Evolutionary conservation across 2,888 invertebrate genomes (phyloP).

Genomic region (Nymphalis urticae): DNA sequence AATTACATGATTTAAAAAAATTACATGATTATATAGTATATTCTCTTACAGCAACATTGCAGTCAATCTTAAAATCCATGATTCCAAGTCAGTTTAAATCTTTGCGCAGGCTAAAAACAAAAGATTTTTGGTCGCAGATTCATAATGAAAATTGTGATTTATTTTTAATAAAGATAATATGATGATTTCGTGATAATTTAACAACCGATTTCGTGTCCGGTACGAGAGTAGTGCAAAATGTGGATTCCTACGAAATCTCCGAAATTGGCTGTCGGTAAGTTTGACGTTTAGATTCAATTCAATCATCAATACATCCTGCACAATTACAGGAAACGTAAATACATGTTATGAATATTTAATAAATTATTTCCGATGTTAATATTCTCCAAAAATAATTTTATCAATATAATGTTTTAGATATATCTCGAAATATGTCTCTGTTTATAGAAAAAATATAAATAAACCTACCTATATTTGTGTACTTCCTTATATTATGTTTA

Average conservation of each 20-base stretch:
- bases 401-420: background rate
- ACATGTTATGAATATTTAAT: conserved; percentile 72
- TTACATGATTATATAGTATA: background rate
- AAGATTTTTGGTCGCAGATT: conserved; percentile 26
- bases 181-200: conserved; percentile 31
- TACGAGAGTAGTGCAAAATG: conserved; percentile 68
- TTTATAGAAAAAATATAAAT: background rate
- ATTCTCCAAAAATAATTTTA: conserved; percentile 8
- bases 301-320: conserved; percentile 55
- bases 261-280: conserved; percentile 89
- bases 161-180: conserved; percentile 30
- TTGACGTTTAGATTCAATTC: conserved; percentile 56
- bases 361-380: conserved; percentile 45
- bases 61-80: conserved; percentile 6
- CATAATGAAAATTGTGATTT: conserved; percentile 27
- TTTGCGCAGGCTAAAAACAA: conserved; percentile 30
- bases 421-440: background rate
- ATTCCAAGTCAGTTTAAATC: conserved; percentile 27
- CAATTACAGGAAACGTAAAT: conserved; percentile 68
- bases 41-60: background rate
- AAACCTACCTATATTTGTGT: background rate
- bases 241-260: conserved; percentile 88
- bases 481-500: background rate
- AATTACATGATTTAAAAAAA: background rate
- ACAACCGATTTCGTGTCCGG: conserved; percentile 21